phyloP scores from a whole-genome alignment of 2,113 vertebrate genomes.

The Clarias magur region DNA sequence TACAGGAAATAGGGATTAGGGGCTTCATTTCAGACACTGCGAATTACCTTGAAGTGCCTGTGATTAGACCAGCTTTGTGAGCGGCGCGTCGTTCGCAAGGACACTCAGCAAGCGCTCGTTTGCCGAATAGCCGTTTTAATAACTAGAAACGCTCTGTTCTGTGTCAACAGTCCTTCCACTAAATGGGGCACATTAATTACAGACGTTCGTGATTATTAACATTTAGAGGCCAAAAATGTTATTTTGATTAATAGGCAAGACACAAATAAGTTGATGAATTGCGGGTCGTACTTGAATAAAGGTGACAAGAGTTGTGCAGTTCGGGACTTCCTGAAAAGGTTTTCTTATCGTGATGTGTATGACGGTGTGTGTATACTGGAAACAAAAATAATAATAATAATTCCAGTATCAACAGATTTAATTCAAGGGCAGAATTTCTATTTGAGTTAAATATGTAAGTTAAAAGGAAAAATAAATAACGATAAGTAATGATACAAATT shows the following conservation, averaged over 20 bases:
- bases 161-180: not conserved
- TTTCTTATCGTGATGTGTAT: constrained; percentile 68
- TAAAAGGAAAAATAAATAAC: no score
- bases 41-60: constrained; percentile 16
- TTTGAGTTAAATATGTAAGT: no score
- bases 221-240: not conserved
- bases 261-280: not conserved
- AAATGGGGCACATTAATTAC: not conserved
- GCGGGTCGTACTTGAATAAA: not conserved
- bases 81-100: not conserved
- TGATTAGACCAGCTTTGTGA: constrained; percentile 21
- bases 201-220: constrained; percentile 8
- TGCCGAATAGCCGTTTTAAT: not conserved
- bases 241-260: not conserved
- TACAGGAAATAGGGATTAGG: not conserved
- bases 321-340: constrained; percentile 70
- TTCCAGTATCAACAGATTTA: no score
- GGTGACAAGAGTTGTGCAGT: not conserved
- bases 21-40: not conserved
- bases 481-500: no score
- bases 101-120: constrained; percentile 3
- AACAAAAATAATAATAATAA: no score
- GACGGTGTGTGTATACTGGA: not conserved
- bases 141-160: not conserved
- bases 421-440: no score